Conservation (phyloP, 2,113 vertebrate genomes). For the Nycticebus coucang region DNA sequence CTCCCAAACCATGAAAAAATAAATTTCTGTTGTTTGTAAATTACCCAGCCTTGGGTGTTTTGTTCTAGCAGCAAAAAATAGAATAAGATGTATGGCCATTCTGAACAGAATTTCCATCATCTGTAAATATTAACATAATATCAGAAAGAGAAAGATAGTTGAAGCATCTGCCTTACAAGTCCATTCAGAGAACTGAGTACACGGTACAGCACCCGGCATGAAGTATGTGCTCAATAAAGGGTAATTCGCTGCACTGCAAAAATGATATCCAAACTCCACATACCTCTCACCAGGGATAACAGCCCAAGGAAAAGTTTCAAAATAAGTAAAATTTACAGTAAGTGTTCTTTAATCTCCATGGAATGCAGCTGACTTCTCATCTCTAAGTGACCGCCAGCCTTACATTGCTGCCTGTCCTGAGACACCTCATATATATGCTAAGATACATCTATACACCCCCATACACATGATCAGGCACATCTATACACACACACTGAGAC, state of each 20-base stretch:
- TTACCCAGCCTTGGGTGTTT: not conserved
- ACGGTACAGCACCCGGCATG: not conserved
- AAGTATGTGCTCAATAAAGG: not conserved
- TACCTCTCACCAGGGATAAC: not conserved
- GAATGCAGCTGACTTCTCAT: not conserved
- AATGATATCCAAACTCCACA: not conserved
- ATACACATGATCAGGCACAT: not conserved
- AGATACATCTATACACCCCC: not conserved
- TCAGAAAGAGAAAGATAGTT: not conserved
- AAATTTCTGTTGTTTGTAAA: not conserved
- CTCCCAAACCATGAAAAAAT: not conserved
- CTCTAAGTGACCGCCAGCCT: not conserved
- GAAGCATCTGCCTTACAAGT: not conserved
- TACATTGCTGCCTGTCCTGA: not conserved
- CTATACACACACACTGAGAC: fast-evolving
- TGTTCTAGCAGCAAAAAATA: not conserved
- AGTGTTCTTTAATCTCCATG: not conserved
- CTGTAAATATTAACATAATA: not conserved
- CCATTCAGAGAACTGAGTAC: not conserved
- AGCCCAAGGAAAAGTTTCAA: not conserved
- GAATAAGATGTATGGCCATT: not conserved
- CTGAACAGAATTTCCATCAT: not conserved
- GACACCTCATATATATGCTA: not conserved
- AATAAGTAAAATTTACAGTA: not conserved
- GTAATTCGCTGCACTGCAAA: not conserved